Conservation (phyloP, 1,140 invertebrate species). For the Sinonovacula constricta region DNA sequence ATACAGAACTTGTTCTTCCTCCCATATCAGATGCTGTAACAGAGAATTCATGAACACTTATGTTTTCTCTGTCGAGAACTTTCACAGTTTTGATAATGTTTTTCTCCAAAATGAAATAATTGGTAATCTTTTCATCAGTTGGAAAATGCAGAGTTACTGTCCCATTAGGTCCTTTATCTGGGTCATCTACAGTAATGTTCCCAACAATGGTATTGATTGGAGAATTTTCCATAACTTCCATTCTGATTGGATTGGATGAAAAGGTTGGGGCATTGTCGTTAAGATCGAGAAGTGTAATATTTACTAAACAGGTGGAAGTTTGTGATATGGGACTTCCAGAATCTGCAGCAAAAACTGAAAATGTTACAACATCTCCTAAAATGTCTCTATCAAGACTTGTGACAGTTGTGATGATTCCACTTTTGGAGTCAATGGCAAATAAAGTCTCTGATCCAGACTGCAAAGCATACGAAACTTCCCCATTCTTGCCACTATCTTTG, state of each 20-base stretch:
- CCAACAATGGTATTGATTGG: conserved; percentile 9
- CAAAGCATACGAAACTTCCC: conserved; percentile 40
- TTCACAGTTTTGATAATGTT: conserved; percentile 22
- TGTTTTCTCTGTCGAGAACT: conserved; percentile 24
- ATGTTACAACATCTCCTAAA: conserved; percentile 30
- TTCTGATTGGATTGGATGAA: conserved; percentile 14
- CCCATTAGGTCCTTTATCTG: conserved; percentile 41
- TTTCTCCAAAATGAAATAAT: conserved; percentile 14
- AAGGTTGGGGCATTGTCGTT: conserved; percentile 51
- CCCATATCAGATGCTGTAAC: conserved; percentile 42
- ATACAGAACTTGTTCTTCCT: conserved; percentile 36
- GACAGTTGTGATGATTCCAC: conserved; percentile 24
- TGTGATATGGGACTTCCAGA: conserved; percentile 4
- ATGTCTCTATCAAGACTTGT: conserved; percentile 32
- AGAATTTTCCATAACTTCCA: conserved; percentile 26
- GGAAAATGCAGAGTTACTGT: conserved; percentile 33
- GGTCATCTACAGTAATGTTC: conserved; percentile 30
- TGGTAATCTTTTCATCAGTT: background rate
- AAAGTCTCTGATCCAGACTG: conserved; percentile 27
- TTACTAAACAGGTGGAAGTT: conserved; percentile 36
- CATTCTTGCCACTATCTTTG: conserved; percentile 37
- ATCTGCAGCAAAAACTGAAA: conserved; percentile 39
- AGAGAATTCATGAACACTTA: conserved; percentile 21
- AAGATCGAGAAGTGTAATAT: conserved; percentile 26
- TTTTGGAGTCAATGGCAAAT: conserved; percentile 14